Evolutionary conservation across 1,140 invertebrate species (phyloP), one percentile per base, ranked within the genome.

Genomic region (Diploscapter pachys): DNA sequence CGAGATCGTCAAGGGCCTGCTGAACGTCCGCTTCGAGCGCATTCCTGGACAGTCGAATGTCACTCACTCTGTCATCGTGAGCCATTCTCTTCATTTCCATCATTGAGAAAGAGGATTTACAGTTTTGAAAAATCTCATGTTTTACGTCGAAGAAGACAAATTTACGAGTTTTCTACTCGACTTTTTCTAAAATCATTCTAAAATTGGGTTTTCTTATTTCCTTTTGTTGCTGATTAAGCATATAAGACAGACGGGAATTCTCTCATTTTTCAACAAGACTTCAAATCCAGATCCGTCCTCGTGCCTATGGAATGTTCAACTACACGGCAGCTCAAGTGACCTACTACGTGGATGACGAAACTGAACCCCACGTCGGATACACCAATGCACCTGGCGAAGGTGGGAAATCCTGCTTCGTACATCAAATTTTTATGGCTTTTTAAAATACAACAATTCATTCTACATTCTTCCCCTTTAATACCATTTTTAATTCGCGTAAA

Each of bases 351-450:
- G 90, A 90, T 79, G 95, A 89, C 80, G 86, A 87, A 51, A 79
- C 85, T 49, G 86, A 88, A 72, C 78, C 83, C 51, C 83, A 85
- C 71, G 78, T 92, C 86, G 92, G 93, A 48, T 91, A 93, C 80
- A 95, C 93, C 83, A 97, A 93, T 84, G 93, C 96, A 83, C 96
- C 95, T 73, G 96, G 96, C 80, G 93, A 98, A 88, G 95, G 94
- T 77, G 91, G 50, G 49, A 31, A 31, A 31, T 31, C 13, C 2
- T 56, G 8, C 51, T 59, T 81, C 69, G 55, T 2, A 64, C 11
- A 51, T 50, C 50, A 3, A 4, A 31, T 51, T 55, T 50, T 50
- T 57, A 11, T 65, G 57, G 49, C 51, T 63, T 49, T 77, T 48
- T 48, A 73, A 73, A 73, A 74, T n/a, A 31, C 48, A 68, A 5